Evolutionary conservation across 2,113 vertebrate species (phyloP), one percentile per base, ranked within the genome.

Genomic region (Notarius quadriscutis): DNA sequence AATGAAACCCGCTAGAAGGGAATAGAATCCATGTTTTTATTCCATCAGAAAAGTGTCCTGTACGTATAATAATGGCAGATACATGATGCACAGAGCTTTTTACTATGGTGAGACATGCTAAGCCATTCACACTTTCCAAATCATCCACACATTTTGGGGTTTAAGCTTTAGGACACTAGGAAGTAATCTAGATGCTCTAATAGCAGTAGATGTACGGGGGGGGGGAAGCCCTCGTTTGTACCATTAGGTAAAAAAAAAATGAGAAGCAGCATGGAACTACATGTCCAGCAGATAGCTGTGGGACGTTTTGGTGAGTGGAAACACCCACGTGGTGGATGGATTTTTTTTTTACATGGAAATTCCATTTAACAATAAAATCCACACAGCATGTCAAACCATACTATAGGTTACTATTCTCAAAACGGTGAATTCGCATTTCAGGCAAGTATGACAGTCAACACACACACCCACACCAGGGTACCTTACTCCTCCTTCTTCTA

Each of bases 381-480:
- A 50, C 48, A 6, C 34, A 41, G 55, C 5, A 53, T 41, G 15
- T 65, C 53, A 22, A 25, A 20, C 57, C 2, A 9, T 69, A 57
- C 1, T 4, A n/a, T 20, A 62, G 10, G 51, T 79, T 60, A n/a
- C 25, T 11, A 48, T 65, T 80, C 69, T 58, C 30, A 60, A 72
- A 17, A 72, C 51, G 69, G 10, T 17, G 20, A 15, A 22, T n/a
- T 84, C 27, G 15, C 65, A 22, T 84, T 71, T 72, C 53, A 82
- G 34, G n/a, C 17, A 57, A 51, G n/a, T 12, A 27, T 71, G 67
- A 71, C 30, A 34, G 30, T 75, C 41, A 57, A 71, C 34, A 85
- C 75, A 86, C 72, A 62, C 50, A 71, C 0, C n/a, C 15, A 86
- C 89, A 92, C 86, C 90, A 91, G 89, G 71, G 22, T 79, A 85